These are phyloP conservation scores for Pollenia angustigena DNA, from an alignment of 2,888 invertebrate species.

Conservation along the genomic window DNA sequence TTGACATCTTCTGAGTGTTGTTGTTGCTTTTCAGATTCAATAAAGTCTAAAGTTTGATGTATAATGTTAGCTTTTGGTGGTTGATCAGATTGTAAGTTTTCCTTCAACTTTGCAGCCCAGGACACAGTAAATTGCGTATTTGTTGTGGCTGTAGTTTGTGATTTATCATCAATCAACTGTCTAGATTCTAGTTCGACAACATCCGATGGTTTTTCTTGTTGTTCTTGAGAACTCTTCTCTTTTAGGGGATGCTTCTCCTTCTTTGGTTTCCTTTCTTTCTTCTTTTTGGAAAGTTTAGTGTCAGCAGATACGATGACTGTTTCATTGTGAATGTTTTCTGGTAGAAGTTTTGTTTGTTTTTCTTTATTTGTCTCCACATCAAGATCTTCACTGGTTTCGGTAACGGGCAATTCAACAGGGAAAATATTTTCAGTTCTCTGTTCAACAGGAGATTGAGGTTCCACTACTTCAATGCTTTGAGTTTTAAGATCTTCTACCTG, in stretches of 20 bases:
- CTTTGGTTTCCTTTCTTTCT: conserved; percentile 40
- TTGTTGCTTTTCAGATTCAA: not conserved
- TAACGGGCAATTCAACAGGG: too few species aligned
- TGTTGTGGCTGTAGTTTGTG: not conserved
- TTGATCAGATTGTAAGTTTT: conserved; percentile 12
- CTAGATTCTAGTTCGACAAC: not conserved
- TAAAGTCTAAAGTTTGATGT: conserved; percentile 17
- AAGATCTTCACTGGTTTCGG: not conserved
- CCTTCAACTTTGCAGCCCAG: conserved; percentile 66
- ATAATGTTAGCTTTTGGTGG: not conserved
- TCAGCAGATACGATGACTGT: not conserved
- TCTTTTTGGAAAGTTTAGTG: conserved; percentile 19
- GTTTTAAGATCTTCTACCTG: too few species aligned
- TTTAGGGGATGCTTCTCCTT: conserved; percentile 1
- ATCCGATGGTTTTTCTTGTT: not conserved
- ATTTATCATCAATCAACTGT: conserved; percentile 5
- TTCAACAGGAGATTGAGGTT: not conserved
- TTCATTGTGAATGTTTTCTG: not conserved
- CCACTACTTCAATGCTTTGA: not conserved
- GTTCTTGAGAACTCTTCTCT: not conserved
- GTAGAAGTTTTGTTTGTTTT: not conserved
- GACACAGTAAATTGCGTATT: conserved; percentile 21
- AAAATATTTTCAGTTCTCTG: too few species aligned
- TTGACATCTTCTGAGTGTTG: too few species aligned
- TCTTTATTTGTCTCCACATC: not conserved